Conservation (phyloP, 2,797 vertebrate genomes). For the Cryptoprocta ferox region DNA sequence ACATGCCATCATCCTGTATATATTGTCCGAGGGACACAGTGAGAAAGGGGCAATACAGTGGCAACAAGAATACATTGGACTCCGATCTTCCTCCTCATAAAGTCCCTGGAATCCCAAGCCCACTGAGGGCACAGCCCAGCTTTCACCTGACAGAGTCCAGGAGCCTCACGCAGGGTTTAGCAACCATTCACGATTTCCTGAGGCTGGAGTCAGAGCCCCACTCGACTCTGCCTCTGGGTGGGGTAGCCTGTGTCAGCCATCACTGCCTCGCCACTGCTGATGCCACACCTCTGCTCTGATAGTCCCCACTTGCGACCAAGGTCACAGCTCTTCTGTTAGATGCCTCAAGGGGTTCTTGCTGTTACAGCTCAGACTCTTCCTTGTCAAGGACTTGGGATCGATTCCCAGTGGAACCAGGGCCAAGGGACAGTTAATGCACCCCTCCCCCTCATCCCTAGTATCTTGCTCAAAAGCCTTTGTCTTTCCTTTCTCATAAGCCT, state of each 20-base stretch:
- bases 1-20: neutral
- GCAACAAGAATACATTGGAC: neutral
- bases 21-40: neutral
- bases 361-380: slow-evolving; percentile 15
- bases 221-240: neutral
- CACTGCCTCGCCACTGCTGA: neutral
- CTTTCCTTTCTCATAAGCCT: neutral
- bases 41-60: neutral
- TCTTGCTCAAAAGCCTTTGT: neutral
- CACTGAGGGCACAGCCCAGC: neutral
- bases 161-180: neutral
- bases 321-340: neutral
- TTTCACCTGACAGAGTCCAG: neutral
- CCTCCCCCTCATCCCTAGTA: neutral
- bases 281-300: neutral
- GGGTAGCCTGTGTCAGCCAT: neutral
- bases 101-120: neutral
- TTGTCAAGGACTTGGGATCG: neutral
- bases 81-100: neutral
- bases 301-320: neutral
- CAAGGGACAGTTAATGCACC: neutral
- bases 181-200: neutral
- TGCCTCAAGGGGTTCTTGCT: neutral
- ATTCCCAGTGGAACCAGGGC: neutral
- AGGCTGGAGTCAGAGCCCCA: neutral